phyloP scores from a whole-genome alignment of 2,888 invertebrate genomes.

The Apodemia zela region DNA sequence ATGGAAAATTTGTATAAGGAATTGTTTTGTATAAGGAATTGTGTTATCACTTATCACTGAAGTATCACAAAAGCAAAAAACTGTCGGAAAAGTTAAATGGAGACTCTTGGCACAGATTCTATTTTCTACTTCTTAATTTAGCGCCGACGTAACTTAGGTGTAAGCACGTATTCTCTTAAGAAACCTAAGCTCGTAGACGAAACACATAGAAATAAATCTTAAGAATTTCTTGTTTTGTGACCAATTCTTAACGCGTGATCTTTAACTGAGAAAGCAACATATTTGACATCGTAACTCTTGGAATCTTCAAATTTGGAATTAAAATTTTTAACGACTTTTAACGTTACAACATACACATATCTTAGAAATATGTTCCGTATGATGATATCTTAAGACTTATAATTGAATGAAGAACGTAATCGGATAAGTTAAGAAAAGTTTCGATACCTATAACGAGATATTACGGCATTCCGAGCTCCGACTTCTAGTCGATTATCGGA shows the following conservation, averaged over 20 bases:
- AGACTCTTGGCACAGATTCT: slow-evolving; percentile 22
- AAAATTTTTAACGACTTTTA: slow-evolving; percentile 37
- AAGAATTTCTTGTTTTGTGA: slow-evolving; percentile 30
- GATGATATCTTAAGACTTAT: slow-evolving; percentile 41
- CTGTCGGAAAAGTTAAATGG: not conserved
- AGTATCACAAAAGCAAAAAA: slow-evolving; percentile 5
- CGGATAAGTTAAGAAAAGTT: slow-evolving; percentile 46
- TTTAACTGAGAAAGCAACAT: slow-evolving; percentile 52
- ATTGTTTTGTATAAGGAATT: no score
- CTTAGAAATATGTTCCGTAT: slow-evolving; percentile 30
- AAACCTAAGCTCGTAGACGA: slow-evolving; percentile 29
- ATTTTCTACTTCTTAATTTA: slow-evolving; percentile 19
- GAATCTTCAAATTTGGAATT: slow-evolving; percentile 66
- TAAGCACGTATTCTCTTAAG: slow-evolving; percentile 13
- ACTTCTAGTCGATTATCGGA: slow-evolving; percentile 63
- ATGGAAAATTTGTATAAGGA: no score
- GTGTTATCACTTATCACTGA: no score
- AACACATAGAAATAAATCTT: slow-evolving; percentile 36
- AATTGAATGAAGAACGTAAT: slow-evolving; percentile 39
- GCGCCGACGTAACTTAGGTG: slow-evolving; percentile 12
- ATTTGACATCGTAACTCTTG: slow-evolving; percentile 70
- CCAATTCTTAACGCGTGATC: slow-evolving; percentile 41
- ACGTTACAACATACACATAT: slow-evolving; percentile 26
- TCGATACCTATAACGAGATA: slow-evolving; percentile 67
- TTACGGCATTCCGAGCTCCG: slow-evolving; percentile 65